Evolutionary conservation across 2,888 invertebrate species (phyloP), one percentile per base, ranked within the genome.

Genomic region (Mesoligia furuncula): DNA sequence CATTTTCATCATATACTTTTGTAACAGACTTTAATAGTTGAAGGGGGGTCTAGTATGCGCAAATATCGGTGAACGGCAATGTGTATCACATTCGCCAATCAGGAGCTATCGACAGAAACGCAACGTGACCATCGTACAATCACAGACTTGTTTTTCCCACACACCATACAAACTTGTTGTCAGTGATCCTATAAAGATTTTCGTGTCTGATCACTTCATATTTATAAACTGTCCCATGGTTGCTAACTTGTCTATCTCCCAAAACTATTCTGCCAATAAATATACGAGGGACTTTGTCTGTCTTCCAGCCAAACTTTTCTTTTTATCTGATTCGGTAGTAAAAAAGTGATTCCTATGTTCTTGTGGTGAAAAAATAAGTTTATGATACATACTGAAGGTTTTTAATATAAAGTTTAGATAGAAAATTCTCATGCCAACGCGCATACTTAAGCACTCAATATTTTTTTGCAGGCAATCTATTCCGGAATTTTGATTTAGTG

Each of bases 381-480:
- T 31, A 15, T 15, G n/a, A 45, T 15, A 15, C 24, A 31, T 11
- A 13, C 17, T 24, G 24, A 36, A 62, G 51, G 51, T 27, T 77
- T 54, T 66, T 36, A 4, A 8, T 39, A 31, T 24, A 45, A 20
- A 15, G 27, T 48, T 48, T 68, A 61, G 51, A 6, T 65, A 42
- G 0, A 20, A 36, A 7, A 27, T 36, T 71, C 20, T 39, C 24
- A 54, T 39, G 8, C 54, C 39, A 57, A 48, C 42, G 9, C 20
- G 20, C 20, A 39, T 67, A 61, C 9, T 57, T 62, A 57, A 51
- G 79, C 78, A 69, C 45, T 79, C 79, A 61, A 48, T 61, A 70
- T 62, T 79, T 84, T 83, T 80, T 84, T 80, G 54, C 80, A 48
- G 11, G 27, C 61, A n/a, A 67, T 84, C 84, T 67, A 72, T 72